Evolutionary conservation across 2,797 vertebrate genomes (phyloP).

Genomic region (Numenius phaeopus): DNA sequence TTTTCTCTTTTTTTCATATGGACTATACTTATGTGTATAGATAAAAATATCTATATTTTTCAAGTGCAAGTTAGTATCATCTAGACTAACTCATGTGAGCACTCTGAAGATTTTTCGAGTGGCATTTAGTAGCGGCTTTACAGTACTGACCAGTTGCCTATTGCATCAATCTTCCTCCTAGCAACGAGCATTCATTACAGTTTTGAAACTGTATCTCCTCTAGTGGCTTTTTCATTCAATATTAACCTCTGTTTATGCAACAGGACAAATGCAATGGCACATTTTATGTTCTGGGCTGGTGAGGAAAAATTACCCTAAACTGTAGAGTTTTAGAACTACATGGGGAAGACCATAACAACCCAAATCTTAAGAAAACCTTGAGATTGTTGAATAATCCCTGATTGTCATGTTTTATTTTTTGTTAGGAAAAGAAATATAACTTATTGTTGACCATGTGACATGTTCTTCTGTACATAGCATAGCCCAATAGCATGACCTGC

Average conservation of each 20-base stretch:
- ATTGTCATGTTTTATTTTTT: conserved; percentile 67
- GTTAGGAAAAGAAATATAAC: conserved; percentile 63
- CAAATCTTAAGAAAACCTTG: conserved; percentile 58
- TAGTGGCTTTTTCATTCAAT: conserved; percentile 58
- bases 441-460: conserved; percentile 65
- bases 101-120: conserved; percentile 62
- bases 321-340: conserved; percentile 37
- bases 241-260: conserved; percentile 66
- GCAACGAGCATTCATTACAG: conserved; percentile 67
- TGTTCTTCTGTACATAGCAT: conserved; percentile 71
- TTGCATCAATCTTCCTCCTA: conserved; percentile 61
- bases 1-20: conserved; percentile 37
- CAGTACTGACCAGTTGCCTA: conserved; percentile 44
- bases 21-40: conserved; percentile 27
- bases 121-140: conserved; percentile 55
- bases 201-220: conserved; percentile 43
- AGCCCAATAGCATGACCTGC: conserved; percentile 80
- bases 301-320: conserved; percentile 46
- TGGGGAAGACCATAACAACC: not conserved
- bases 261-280: conserved; percentile 57
- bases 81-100: conserved; percentile 52
- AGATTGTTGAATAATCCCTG: conserved; percentile 77
- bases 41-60: conserved; percentile 59
- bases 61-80: conserved; percentile 53
- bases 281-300: conserved; percentile 68